phyloP scores from a whole-genome alignment of 1,140 invertebrate species.

The Orussus abietinus region DNA sequence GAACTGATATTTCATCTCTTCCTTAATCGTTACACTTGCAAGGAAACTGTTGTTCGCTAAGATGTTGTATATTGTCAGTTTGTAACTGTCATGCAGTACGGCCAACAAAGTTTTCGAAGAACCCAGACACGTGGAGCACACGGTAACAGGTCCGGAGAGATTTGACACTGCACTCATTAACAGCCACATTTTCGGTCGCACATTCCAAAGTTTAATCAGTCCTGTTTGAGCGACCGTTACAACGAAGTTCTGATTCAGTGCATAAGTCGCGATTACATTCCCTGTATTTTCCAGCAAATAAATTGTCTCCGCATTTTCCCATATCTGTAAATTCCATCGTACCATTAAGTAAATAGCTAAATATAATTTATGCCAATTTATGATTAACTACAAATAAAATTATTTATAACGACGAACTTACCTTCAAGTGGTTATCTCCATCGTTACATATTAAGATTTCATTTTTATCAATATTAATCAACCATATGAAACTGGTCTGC shows the following conservation, averaged over 20 bases:
- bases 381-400: neutral
- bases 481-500: slow-evolving; percentile 25
- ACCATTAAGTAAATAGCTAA: slow-evolving; percentile 1
- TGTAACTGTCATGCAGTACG: slow-evolving; percentile 25
- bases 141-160: slow-evolving; percentile 12
- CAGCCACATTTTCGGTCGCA: slow-evolving; percentile 24
- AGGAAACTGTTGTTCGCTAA: neutral
- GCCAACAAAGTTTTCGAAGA: slow-evolving; percentile 29
- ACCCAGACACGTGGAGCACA: slow-evolving; percentile 35
- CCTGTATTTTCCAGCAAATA: slow-evolving; percentile 22
- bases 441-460: slow-evolving; percentile 30
- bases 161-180: slow-evolving; percentile 10
- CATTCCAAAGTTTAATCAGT: slow-evolving; percentile 32
- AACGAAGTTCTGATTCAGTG: slow-evolving; percentile 24
- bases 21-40: slow-evolving; percentile 8
- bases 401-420: slow-evolving; percentile 21
- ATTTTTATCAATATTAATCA: slow-evolving; percentile 23
- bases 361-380: slow-evolving; percentile 7
- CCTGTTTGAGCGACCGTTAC: slow-evolving; percentile 34
- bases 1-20: slow-evolving; percentile 16
- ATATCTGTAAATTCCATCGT: slow-evolving; percentile 18
- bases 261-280: slow-evolving; percentile 31
- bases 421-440: slow-evolving; percentile 27
- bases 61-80: slow-evolving; percentile 16
- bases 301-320: slow-evolving; percentile 14